Conservation (phyloP, 2,797 vertebrate species). For the Clarias platycephalus region DNA sequence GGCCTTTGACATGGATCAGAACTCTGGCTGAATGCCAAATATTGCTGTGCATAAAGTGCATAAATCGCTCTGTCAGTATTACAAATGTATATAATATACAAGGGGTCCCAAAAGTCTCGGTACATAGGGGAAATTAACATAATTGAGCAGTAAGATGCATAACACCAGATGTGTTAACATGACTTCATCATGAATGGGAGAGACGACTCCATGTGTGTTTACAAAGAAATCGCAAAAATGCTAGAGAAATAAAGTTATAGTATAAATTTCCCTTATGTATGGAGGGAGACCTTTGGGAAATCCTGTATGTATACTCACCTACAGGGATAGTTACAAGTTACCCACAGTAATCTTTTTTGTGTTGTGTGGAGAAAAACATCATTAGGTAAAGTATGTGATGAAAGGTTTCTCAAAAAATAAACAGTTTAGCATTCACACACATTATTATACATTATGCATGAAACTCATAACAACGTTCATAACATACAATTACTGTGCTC, state of each 20-base stretch:
- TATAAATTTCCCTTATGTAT: neutral
- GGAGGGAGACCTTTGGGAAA: no score
- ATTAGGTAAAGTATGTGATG: neutral
- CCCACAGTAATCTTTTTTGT: neutral
- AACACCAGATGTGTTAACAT: no score
- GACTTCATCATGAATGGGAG: no score
- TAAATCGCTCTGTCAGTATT: neutral
- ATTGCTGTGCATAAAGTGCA: neutral
- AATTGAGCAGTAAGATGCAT: neutral
- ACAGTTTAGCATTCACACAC: neutral
- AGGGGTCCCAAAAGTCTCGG: no score
- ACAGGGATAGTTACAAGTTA: neutral
- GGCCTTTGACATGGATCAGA: conserved; percentile 3
- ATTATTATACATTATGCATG: neutral
- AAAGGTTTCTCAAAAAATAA: no score
- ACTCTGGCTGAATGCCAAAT: neutral
- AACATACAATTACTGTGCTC: neutral
- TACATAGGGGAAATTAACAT: no score
- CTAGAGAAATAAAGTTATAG: neutral
- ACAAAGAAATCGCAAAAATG: no score
- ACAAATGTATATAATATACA: neutral
- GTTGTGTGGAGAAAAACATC: neutral
- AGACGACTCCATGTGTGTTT: no score
- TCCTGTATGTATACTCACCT: neutral
- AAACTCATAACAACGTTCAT: neutral